phyloP scores from a whole-genome alignment of 2,888 invertebrate species.

The Carcina quercana region DNA sequence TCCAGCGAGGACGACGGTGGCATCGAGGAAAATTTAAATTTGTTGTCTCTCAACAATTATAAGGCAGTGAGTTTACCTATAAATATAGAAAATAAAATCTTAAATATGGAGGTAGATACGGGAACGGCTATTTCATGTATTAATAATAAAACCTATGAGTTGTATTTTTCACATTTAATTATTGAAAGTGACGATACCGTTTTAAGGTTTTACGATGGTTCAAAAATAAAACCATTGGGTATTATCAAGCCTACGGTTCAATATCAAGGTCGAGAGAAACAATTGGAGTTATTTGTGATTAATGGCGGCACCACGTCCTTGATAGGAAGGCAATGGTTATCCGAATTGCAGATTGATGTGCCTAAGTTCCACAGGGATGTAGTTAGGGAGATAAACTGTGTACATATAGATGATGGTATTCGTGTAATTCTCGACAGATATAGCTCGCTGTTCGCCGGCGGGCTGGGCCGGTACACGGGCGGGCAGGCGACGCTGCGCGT shows the following conservation, averaged over 20 bases:
- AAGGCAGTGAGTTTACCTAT: conserved; percentile 12
- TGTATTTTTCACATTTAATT: conserved; percentile 5
- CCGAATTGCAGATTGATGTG: conserved; percentile 7
- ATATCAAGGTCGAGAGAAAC: conserved; percentile 2
- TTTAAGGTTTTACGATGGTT: conserved; percentile 8
- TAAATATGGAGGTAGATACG: conserved; percentile 17
- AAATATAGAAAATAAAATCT: conserved; percentile 2
- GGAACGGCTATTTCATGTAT: conserved; percentile 8
- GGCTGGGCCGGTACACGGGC: not conserved
- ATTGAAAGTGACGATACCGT: conserved; percentile 6
- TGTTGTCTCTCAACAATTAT: conserved; percentile 4
- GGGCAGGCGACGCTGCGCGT: conserved; percentile 1
- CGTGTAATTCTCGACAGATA: not conserved
- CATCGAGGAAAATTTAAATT: not conserved
- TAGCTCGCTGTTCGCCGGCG: not conserved
- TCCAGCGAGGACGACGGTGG: conserved; percentile 1
- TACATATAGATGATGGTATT: not conserved
- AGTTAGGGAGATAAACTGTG: not conserved
- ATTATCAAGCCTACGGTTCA: conserved; percentile 4
- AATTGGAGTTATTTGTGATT: conserved; percentile 9
- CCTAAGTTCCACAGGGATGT: conserved; percentile 1
- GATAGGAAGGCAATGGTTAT: conserved; percentile 12
- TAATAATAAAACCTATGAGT: conserved; percentile 8
- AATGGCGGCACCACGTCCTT: conserved; percentile 8
- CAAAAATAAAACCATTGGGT: conserved; percentile 6